Base-by-base conservation (phyloP, 2,113 vertebrate genomes). In the Hymenochirus boettgeri region DNA sequence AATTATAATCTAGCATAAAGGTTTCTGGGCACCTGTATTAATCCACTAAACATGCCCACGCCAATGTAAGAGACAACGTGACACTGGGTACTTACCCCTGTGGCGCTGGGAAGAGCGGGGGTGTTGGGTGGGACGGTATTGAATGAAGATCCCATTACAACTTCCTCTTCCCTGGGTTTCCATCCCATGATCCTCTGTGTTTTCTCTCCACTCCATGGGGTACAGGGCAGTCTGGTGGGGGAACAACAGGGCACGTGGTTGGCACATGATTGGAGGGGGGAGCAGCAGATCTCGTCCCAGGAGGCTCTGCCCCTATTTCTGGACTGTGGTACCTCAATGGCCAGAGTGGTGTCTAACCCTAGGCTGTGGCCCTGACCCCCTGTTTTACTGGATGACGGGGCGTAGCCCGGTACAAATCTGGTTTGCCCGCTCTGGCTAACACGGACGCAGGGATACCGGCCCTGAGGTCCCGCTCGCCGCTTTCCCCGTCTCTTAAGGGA, bases 101-200 rank as follows among this genome's bases (percentile, higher is more conserved):
- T 27, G 15, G 22, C 13, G 2, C 21, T 31, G 35, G 69, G 73
- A 66, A 76, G 76, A 33, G 11, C 82, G 0, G 86, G 88, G 17
- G 89, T 84, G 71, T 91, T 91, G 17, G 87, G 87, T 0, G 90
- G 89, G 29, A 76, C 90, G 0, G 77, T 60, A 70, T 83, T 65
- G 2, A 72, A 86, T 74, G 74, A 82, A 48, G 75, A 81, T 2
- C 53, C 29, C 5, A 80, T 31, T 8, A 23, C 21, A 1, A 42
- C 63, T 25, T 21, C 42, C 7, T 53, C 56, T 27, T 52, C 65
- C 23, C 33, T 19, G 24, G 4, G 53, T 1, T 23, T 25, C 67
- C 57, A 37, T 10, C 2, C 24, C 9, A 5, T 23, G 3, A 2
- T 2, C 31, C 52, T 29, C 26, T 48, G 31, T 12, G 19, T 51